Conservation (phyloP, 2,113 vertebrate species). For the Pomatostomus ruficeps region DNA sequence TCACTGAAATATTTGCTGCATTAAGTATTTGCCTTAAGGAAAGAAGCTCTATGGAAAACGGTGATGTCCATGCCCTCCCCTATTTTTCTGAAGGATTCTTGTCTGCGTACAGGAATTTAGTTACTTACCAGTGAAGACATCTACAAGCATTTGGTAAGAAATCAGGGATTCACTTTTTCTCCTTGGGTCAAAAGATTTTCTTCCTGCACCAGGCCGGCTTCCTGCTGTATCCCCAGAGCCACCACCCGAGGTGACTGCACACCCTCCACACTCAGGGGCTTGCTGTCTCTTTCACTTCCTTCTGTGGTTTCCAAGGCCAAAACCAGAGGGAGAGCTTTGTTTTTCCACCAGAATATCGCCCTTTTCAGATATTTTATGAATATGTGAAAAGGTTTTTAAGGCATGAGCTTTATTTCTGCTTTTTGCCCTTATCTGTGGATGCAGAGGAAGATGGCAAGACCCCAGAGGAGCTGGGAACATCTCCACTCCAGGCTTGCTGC, state of each 20-base stretch:
- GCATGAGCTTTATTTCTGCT: not conserved
- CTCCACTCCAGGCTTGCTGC: not conserved
- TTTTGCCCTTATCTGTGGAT: not conserved
- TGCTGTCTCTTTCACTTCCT: conserved; percentile 2
- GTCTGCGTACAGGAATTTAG: not conserved
- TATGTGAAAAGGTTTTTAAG: not conserved
- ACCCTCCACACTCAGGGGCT: not conserved
- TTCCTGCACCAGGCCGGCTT: not conserved
- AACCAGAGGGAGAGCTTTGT: not conserved
- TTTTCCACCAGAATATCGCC: not conserved
- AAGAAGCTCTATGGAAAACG: not conserved
- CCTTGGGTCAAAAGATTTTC: not conserved
- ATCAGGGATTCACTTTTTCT: not conserved
- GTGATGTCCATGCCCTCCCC: not conserved
- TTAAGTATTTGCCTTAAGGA: not conserved
- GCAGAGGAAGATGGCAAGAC: not conserved
- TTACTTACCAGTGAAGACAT: conserved; percentile 12
- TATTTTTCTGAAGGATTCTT: not conserved
- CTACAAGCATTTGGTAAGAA: not conserved
- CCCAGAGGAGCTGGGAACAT: not conserved
- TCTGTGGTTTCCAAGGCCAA: conserved; percentile 24
- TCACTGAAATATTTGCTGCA: not conserved
- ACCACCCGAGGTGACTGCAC: not conserved
- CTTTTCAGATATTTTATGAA: not conserved
- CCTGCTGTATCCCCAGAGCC: not conserved